Base-by-base conservation (phyloP, 2,113 vertebrate species). In the Phainopepla nitens region DNA sequence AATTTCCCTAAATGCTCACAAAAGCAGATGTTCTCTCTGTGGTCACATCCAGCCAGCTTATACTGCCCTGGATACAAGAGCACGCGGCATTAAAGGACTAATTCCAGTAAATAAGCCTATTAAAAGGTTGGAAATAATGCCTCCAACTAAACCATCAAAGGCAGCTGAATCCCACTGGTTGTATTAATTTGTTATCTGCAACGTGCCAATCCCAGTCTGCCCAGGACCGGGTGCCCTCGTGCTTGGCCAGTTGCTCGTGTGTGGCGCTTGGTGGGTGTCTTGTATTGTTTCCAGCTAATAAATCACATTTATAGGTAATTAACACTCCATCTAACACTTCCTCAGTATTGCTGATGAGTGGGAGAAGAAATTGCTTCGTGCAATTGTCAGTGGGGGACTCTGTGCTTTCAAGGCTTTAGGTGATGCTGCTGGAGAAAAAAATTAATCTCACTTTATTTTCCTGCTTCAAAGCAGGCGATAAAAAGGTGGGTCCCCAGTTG, bases 21-120 rank as follows among this genome's bases (percentile, higher is more conserved):
- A 82, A 91, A 89, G 87, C 93, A 94, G 78, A 79, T 85, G 84
- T 94, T 89, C 81, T 87, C 70, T 82, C 89, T 27, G 41, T 50
- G 89, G 73, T 78, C 10, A 0, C 77, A n/a, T 81, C 9, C 3
- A 64, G 73, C 49, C 4, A 0, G 69, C 57, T 84, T 56, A 49
- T 1, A 6, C 65, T 3, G 28, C 41, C 1, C 87, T 79, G 20
- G 14, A 8, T 25, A 39, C 80, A 39, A 1, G 5, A 92, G 39
- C 39, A 47, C 39, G 13, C 1, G 0, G 86, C 64, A 68, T 76
- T 90, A 61, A 70, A 80, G 87, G 39, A 13, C 89, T 79, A 87
- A 96, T 95, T 95, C 89, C 70, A 72, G 53, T 61, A 76, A 85
- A 93, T 82, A 87, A 95, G 87, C 82, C 84, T 87, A 79, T 91